These are phyloP conservation scores for Lithophane leautieri DNA, from an alignment of 2,888 invertebrate genomes.

Conservation along the genomic window DNA sequence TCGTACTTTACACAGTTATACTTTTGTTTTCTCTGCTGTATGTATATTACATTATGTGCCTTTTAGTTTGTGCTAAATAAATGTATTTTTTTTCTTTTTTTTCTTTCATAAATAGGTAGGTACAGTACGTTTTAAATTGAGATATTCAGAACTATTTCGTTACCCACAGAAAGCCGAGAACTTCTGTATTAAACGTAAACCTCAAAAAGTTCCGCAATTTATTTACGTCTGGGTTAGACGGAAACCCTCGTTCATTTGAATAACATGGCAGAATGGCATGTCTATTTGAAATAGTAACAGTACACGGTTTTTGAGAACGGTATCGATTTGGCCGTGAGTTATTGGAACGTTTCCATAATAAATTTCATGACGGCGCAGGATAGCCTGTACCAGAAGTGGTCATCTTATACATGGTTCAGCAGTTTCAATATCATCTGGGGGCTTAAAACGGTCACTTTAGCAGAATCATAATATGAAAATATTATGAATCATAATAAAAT, in stretches of 20 bases:
- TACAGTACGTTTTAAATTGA: background rate
- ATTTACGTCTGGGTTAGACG: background rate
- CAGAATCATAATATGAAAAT: too few relatives aligned
- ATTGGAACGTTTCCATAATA: background rate
- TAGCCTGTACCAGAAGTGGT: background rate
- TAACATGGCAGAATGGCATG: background rate
- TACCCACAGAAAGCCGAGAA: background rate
- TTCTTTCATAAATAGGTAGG: background rate
- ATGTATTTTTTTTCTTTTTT: too few relatives aligned
- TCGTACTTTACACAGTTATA: too few relatives aligned
- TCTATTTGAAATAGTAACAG: constrained; percentile 1
- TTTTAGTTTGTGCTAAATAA: too few relatives aligned
- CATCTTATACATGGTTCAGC: background rate
- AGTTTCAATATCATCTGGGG: background rate
- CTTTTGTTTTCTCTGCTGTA: too few relatives aligned
- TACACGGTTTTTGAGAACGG: background rate
- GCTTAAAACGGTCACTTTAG: too few relatives aligned
- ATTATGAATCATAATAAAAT: too few relatives aligned
- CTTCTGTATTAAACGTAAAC: background rate
- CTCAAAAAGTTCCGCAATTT: constrained; percentile 1
- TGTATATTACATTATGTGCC: too few relatives aligned
- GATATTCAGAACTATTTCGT: background rate
- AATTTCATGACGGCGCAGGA: background rate
- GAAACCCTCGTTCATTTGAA: constrained; percentile 21
- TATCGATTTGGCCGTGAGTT: background rate